A percentile compares a stretch with the other conserved stretches of the same genome.
phyloP scores from a whole-genome alignment of 2,888 invertebrate genomes.

The Agrotis clavis region DNA sequence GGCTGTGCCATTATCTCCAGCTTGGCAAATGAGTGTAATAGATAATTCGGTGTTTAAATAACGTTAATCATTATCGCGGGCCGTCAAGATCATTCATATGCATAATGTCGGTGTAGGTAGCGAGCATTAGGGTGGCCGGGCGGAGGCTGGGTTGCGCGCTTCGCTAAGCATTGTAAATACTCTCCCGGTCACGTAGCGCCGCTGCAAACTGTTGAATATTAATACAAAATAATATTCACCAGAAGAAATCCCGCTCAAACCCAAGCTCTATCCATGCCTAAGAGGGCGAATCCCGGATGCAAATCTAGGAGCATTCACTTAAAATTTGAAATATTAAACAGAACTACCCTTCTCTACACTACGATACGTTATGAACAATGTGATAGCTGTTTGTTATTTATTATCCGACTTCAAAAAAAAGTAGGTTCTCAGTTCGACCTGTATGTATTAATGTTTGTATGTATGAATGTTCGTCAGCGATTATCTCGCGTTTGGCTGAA shows the following conservation, averaged over 20 bases:
- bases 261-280: constrained; percentile 70
- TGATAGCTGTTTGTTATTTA: not conserved
- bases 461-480: too few relatives aligned
- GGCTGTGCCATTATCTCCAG: not conserved
- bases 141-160: constrained; percentile 78
- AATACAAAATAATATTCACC: constrained; percentile 84
- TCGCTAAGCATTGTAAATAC: constrained; percentile 89
- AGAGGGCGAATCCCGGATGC: constrained; percentile 70
- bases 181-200: constrained; percentile 86
- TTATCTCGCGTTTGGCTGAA: too few relatives aligned
- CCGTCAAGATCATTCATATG: constrained; percentile 73
- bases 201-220: constrained; percentile 89
- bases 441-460: too few relatives aligned
- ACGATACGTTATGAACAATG: constrained; percentile 3
- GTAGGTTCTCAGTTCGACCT: too few relatives aligned
- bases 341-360: constrained; percentile 12
- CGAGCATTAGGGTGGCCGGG: constrained; percentile 64
- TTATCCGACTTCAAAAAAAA: too few relatives aligned
- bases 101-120: constrained; percentile 71
- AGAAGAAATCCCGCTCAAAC: constrained; percentile 78
- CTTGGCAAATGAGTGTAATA: constrained; percentile 23
- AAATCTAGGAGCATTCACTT: constrained; percentile 43
- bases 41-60: constrained; percentile 44
- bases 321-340: constrained; percentile 40
- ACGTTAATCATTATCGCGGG: constrained; percentile 52